Conservation (phyloP, 2,888 invertebrate species). For the Alitta virens region DNA sequence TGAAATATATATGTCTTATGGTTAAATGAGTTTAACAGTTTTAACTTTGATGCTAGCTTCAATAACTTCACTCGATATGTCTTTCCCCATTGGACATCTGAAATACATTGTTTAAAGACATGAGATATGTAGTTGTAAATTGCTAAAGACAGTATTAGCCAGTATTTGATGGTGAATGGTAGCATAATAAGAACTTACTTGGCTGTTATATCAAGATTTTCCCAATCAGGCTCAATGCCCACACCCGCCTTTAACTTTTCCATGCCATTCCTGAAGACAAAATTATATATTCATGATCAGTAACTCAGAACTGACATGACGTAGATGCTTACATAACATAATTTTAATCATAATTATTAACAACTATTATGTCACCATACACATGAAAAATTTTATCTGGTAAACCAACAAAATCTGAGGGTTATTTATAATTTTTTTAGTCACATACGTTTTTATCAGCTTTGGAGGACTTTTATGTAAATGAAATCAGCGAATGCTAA, state of each 20-base stretch:
- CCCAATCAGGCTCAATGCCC: slow-evolving; percentile 62
- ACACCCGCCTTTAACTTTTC: slow-evolving; percentile 68
- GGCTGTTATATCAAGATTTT: slow-evolving; percentile 64
- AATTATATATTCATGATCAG: no score
- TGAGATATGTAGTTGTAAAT: neutral
- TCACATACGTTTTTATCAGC: no score
- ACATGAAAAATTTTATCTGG: no score
- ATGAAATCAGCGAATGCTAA: neutral
- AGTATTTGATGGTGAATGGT: neutral
- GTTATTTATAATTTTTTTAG: no score
- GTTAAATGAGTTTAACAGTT: neutral
- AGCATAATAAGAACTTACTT: slow-evolving; percentile 49
- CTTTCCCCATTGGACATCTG: neutral
- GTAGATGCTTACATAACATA: no score
- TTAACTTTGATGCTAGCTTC: neutral
- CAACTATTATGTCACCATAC: no score
- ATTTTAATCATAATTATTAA: no score
- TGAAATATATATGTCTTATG: no score
- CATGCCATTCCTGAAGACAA: slow-evolving; percentile 73
- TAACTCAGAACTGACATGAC: no score
- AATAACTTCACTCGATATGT: neutral
- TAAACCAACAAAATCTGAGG: no score
- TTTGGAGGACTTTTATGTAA: neutral
- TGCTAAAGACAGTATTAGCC: neutral
- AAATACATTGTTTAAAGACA: neutral